Evolutionary conservation across 1,140 invertebrate species (phyloP).

Genomic region (Drosophila ananassae): DNA sequence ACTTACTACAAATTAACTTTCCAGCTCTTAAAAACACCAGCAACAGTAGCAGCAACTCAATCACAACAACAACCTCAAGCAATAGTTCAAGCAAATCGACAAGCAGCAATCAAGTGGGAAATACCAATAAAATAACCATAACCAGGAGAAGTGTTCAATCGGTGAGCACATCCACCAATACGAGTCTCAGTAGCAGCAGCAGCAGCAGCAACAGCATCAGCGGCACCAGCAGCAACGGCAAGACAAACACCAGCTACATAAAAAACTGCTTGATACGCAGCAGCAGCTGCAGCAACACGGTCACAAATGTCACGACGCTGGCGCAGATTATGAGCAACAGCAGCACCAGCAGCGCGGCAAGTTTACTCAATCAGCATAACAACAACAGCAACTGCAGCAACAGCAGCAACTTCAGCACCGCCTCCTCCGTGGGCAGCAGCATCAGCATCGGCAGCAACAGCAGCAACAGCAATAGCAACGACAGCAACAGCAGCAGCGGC

Average conservation of each 20-base stretch:
- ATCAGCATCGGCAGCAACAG: conserved; percentile 66
- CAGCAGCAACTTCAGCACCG: conserved; percentile 73
- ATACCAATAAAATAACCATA: conserved; percentile 74
- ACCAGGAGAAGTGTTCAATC: conserved; percentile 69
- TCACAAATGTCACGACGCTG: conserved; percentile 81
- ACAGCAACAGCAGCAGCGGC: conserved; percentile 59
- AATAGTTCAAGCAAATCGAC: conserved; percentile 49
- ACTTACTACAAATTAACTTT: background rate
- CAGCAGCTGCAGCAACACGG: conserved; percentile 83
- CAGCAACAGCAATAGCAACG: conserved; percentile 45
- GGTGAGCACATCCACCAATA: conserved; percentile 73
- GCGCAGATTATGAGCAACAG: conserved; percentile 83
- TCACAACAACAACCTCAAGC: conserved; percentile 50
- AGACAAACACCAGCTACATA: conserved; percentile 72
- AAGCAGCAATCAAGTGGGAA: conserved; percentile 47
- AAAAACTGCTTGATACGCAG: conserved; percentile 82
- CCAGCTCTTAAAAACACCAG: conserved; percentile 75
- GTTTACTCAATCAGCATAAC: conserved; percentile 73
- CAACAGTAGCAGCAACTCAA: conserved; percentile 35
- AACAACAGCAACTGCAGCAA: conserved; percentile 77
- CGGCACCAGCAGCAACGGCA: conserved; percentile 43
- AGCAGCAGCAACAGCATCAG: conserved; percentile 36
- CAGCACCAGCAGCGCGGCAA: conserved; percentile 75
- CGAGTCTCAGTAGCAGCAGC: conserved; percentile 50
- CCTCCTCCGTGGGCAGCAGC: conserved; percentile 71